These are phyloP conservation scores for Oxyura jamaicensis DNA, from an alignment of 2,113 vertebrate species.

Conservation along the genomic window DNA sequence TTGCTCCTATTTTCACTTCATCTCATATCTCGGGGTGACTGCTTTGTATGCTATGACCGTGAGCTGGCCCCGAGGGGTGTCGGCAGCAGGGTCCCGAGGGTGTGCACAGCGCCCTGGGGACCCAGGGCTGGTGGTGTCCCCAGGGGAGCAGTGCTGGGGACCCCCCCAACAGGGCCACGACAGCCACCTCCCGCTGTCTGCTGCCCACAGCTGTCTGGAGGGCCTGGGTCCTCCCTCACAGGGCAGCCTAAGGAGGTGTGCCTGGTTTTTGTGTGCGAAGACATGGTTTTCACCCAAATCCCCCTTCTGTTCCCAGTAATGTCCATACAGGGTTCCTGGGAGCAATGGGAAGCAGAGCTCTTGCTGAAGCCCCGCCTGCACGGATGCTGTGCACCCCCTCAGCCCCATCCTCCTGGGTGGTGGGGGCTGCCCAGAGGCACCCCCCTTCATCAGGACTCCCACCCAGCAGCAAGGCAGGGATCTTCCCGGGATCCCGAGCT, in stretches of 20 bases:
- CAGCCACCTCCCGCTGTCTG: neutral
- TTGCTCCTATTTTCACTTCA: neutral
- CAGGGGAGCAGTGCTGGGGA: too few species aligned
- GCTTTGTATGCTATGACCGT: neutral
- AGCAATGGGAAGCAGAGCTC: neutral
- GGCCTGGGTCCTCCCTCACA: neutral
- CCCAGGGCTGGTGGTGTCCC: too few species aligned
- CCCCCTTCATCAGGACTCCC: neutral
- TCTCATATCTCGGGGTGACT: neutral
- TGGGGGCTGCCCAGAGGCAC: neutral
- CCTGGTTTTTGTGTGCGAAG: neutral
- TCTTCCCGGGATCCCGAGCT: neutral
- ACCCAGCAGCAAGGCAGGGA: neutral
- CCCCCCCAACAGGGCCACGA: too few species aligned
- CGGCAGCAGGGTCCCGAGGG: neutral
- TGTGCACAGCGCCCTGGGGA: too few species aligned
- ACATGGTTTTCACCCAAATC: neutral
- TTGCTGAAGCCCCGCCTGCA: neutral
- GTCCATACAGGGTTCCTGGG: rapidly evolving
- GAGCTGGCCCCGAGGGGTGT: neutral
- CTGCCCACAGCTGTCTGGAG: rapidly evolving
- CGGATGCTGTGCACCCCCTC: rapidly evolving
- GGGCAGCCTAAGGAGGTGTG: neutral
- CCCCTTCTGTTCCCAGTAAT: rapidly evolving
- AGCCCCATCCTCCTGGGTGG: rapidly evolving